Percentiles rank a stretch among this genome's conserved stretches.
These are phyloP conservation scores for Luscinia luscinia DNA, from an alignment of 2,797 vertebrate genomes.

Conservation along the genomic window DNA sequence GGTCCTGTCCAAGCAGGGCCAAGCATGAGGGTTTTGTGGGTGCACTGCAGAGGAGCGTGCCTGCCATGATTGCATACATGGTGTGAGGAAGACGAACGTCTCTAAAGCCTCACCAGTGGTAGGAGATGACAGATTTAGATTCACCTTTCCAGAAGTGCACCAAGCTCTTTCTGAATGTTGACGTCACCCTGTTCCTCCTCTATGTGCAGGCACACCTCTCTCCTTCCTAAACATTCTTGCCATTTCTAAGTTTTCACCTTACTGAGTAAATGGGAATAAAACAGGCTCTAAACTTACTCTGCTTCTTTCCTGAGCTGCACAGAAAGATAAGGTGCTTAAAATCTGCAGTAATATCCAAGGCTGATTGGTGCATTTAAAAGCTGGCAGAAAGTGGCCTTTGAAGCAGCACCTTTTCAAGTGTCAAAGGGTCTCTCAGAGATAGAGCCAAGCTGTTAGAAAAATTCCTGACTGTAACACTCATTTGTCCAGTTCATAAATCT, in stretches of 20 bases:
- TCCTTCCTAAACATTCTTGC: not conserved
- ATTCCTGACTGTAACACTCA: slow-evolving; percentile 10
- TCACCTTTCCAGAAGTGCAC: not conserved
- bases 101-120: not conserved
- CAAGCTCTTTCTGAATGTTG: not conserved
- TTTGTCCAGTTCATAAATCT: slow-evolving; percentile 66
- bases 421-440: slow-evolving; percentile 30
- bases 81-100: accelerated
- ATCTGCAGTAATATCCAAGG: not conserved
- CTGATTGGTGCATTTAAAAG: not conserved
- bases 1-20: not conserved
- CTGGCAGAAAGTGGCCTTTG: not conserved
- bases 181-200: not conserved
- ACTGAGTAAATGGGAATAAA: not conserved
- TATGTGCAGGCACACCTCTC: not conserved
- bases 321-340: slow-evolving; percentile 17
- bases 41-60: accelerated
- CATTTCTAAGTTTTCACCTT: not conserved
- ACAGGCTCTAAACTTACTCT: not conserved
- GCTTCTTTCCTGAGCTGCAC: not conserved
- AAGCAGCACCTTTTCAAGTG: slow-evolving; percentile 28
- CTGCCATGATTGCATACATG: accelerated
- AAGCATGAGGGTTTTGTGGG: not conserved
- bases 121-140: not conserved
- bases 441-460: slow-evolving; percentile 39